These are phyloP conservation scores for Parotia lawesii DNA, from an alignment of 2,113 vertebrate genomes.

Conservation along the genomic window DNA sequence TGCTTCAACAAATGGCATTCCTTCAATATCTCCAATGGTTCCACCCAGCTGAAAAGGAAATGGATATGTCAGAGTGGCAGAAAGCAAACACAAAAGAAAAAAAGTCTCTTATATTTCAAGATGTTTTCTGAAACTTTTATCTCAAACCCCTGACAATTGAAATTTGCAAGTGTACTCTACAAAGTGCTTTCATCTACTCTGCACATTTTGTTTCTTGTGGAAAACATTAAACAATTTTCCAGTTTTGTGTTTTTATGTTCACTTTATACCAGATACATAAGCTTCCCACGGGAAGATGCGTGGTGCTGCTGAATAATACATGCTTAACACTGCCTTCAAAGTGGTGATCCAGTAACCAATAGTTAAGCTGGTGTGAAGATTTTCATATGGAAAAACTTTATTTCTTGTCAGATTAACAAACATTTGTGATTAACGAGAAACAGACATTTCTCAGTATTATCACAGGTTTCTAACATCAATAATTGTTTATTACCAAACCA, in stretches of 20 bases:
- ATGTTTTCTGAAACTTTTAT: neutral
- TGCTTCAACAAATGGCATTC: constrained; percentile 82
- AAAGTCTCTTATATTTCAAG: neutral
- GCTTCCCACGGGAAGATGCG: neutral
- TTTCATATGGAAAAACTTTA: neutral
- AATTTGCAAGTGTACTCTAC: neutral
- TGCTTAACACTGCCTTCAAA: neutral
- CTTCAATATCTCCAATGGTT: constrained; percentile 82
- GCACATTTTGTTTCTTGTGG: neutral
- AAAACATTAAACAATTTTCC: neutral
- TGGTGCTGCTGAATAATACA: neutral
- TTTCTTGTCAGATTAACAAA: neutral
- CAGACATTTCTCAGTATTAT: neutral
- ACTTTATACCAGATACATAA: neutral
- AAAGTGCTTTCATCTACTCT: neutral
- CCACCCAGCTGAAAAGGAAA: constrained; percentile 74
- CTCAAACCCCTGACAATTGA: rapidly evolving
- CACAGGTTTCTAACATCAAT: neutral
- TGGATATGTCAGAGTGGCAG: neutral
- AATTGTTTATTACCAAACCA: neutral
- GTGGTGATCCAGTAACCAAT: neutral
- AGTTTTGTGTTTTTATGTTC: neutral
- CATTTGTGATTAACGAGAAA: neutral
- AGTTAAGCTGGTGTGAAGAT: neutral
- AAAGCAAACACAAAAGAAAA: neutral